Evolutionary conservation across 2,113 vertebrate species (phyloP).

Genomic region (Balaeniceps rex): DNA sequence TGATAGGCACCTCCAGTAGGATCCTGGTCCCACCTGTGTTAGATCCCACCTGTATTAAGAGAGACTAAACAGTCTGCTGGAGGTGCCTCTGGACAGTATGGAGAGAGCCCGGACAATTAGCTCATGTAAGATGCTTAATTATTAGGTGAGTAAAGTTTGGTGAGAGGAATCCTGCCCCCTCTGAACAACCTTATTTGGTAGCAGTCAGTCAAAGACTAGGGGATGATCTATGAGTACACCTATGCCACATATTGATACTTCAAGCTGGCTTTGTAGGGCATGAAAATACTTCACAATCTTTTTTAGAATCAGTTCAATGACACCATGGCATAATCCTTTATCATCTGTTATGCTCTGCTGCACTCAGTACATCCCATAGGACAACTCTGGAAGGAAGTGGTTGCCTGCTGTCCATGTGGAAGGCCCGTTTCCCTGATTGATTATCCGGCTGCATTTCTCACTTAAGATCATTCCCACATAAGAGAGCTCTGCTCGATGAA

Average conservation of each 20-base stretch:
- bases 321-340: neutral
- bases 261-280: neutral
- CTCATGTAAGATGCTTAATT: neutral
- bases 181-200: neutral
- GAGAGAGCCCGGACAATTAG: neutral
- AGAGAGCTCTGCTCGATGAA: neutral
- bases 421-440: constrained; percentile 7
- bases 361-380: neutral
- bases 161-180: neutral
- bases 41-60: neutral
- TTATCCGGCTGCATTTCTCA: neutral
- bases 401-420: neutral
- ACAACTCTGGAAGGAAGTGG: neutral
- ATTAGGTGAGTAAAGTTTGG: neutral
- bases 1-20: neutral
- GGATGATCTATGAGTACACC: neutral
- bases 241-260: neutral
- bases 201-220: neutral
- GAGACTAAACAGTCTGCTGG: neutral
- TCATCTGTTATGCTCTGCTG: neutral
- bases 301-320: constrained; percentile 1
- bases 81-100: neutral
- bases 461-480: neutral
- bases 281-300: neutral
- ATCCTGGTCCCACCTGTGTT: neutral